These are phyloP conservation scores for Frankliniella intonsa DNA, from an alignment of 2,888 invertebrate genomes.

Conservation along the genomic window DNA sequence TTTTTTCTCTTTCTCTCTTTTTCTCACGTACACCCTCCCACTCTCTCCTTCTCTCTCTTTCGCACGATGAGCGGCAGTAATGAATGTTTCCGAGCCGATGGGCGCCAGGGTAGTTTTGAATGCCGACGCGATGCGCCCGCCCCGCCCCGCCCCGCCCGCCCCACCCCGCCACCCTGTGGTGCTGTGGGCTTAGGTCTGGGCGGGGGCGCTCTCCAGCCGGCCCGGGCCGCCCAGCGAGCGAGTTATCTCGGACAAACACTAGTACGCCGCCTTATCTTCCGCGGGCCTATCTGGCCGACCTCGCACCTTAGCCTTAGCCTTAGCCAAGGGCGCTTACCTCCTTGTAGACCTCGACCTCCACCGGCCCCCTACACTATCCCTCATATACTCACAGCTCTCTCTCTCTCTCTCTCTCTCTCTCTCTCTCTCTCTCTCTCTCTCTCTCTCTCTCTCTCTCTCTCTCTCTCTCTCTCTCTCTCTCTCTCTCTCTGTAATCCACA, in stretches of 20 bases:
- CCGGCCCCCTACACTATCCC: no score
- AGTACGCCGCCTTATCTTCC: no score
- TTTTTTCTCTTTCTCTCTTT: not conserved
- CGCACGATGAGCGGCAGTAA: constrained; percentile 9
- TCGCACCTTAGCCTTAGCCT: no score
- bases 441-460: not conserved
- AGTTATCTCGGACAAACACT: no score
- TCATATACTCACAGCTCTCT: no score
- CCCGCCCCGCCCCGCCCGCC: not conserved
- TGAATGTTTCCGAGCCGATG: not conserved
- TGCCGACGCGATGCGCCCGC: not conserved
- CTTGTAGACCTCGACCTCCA: no score
- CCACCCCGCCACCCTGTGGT: no score
- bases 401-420: not conserved
- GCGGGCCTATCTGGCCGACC: no score
- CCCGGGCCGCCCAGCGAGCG: no score
- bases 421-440: not conserved
- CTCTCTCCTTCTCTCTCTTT: not conserved
- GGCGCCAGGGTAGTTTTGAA: not conserved
- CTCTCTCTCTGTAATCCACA: not conserved
- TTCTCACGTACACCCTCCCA: not conserved
- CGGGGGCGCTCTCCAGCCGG: no score
- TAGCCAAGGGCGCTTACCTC: no score
- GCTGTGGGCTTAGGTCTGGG: no score
- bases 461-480: not conserved